A percentile compares a stretch with the other conserved stretches of the same genome.
These are phyloP conservation scores for Sciaenops ocellatus DNA, from an alignment of 2,797 vertebrate species.

Conservation along the genomic window DNA sequence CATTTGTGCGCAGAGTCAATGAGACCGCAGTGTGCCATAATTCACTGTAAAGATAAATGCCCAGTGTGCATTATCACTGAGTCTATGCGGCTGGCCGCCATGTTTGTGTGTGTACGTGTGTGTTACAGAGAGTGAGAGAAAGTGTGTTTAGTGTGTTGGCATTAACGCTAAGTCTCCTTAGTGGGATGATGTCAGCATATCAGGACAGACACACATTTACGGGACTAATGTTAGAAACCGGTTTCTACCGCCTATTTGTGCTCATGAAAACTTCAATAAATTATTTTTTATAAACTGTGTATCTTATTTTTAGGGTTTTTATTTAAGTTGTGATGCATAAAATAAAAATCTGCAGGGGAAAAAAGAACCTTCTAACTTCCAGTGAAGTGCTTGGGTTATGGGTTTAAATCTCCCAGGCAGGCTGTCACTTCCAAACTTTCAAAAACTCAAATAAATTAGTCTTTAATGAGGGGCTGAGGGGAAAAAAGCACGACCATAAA, in stretches of 20 bases:
- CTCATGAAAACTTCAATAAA: conserved; percentile 12
- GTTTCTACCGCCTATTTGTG: conserved; percentile 9
- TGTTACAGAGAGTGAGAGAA: conserved; percentile 7
- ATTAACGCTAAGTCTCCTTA: conserved; percentile 28
- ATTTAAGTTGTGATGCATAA: conserved; percentile 4
- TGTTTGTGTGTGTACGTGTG: conserved; percentile 30
- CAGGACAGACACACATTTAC: conserved; percentile 36
- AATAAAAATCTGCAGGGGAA: conserved; percentile 23
- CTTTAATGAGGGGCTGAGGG: conserved; percentile 55
- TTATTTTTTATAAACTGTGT: neutral
- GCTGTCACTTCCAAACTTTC: conserved; percentile 50
- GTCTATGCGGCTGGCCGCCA: conserved; percentile 20
- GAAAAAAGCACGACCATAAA: conserved; percentile 39
- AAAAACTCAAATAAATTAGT: conserved; percentile 49
- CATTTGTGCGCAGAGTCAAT: conserved; percentile 69
- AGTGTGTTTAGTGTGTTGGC: conserved; percentile 20
- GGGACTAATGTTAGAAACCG: conserved; percentile 19
- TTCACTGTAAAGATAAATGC: conserved; percentile 79
- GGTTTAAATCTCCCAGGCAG: conserved; percentile 40
- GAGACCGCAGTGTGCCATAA: conserved; percentile 72
- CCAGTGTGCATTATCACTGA: conserved; percentile 72
- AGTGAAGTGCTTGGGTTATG: conserved; percentile 37
- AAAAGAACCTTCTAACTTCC: conserved; percentile 24
- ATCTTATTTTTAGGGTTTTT: conserved; percentile 6
- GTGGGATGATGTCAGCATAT: conserved; percentile 50